phyloP scores from a whole-genome alignment of 2,888 invertebrate genomes.

The Nowickia ferox region DNA sequence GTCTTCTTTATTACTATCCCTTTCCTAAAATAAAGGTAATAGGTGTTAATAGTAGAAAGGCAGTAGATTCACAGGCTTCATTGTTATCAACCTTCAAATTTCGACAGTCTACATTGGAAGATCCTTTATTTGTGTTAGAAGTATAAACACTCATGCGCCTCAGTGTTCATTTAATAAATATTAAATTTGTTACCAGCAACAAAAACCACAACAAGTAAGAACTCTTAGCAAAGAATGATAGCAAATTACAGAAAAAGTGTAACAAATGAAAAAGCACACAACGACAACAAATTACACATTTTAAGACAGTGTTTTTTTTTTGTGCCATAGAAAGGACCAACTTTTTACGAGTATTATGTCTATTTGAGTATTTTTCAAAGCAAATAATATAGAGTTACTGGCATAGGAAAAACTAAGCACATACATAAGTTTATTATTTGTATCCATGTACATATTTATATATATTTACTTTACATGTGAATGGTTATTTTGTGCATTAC shows the following conservation, averaged over 20 bases:
- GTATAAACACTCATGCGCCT: constrained; percentile 39
- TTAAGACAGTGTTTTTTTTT: constrained; percentile 35
- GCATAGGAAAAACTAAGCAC: constrained; percentile 22
- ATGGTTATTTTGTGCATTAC: constrained; percentile 62
- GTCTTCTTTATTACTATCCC: too few relatives aligned
- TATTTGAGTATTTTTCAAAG: constrained; percentile 27
- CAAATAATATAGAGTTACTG: constrained; percentile 41
- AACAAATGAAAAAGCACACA: constrained; percentile 24
- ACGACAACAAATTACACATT: constrained; percentile 58
- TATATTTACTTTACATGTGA: constrained; percentile 29
- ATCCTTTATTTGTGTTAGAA: constrained; percentile 12
- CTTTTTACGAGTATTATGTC: constrained; percentile 48
- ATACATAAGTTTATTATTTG: not conserved
- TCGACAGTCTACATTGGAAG: too few relatives aligned
- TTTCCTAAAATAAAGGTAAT: too few relatives aligned
- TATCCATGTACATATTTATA: not conserved
- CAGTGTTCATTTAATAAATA: constrained; percentile 59
- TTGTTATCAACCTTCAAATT: too few relatives aligned
- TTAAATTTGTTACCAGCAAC: constrained; percentile 54
- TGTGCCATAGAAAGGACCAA: constrained; percentile 46
- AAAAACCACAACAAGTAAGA: constrained; percentile 11
- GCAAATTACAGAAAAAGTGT: constrained; percentile 32
- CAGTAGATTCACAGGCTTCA: too few relatives aligned
- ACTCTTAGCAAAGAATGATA: not conserved
- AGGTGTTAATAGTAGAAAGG: too few relatives aligned